These are phyloP conservation scores for Acanthococcus lagerstroemiae DNA, from an alignment of 2,888 invertebrate genomes.

Conservation along the genomic window DNA sequence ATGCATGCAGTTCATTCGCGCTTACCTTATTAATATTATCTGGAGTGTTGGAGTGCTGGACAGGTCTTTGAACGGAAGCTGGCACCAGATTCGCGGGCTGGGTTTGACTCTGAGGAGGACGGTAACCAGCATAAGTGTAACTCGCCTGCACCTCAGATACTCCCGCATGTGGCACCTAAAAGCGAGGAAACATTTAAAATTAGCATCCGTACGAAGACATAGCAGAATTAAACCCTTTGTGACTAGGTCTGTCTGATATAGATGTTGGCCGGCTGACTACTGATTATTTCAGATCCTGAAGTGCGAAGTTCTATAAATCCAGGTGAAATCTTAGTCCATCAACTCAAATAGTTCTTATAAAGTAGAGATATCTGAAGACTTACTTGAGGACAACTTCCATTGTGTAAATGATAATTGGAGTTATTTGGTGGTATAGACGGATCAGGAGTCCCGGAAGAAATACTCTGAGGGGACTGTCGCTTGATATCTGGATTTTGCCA, in stretches of 20 bases:
- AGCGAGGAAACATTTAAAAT: too few species aligned
- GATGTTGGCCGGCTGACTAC: too few species aligned
- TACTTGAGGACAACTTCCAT: constrained; percentile 26
- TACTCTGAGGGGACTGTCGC: constrained; percentile 25
- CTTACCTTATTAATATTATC: constrained; percentile 14
- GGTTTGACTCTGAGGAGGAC: constrained; percentile 34
- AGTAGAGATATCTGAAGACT: neutral
- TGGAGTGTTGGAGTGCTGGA: constrained; percentile 19
- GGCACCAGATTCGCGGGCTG: constrained; percentile 29
- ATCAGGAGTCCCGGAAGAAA: constrained; percentile 16
- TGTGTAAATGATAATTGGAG: constrained; percentile 14
- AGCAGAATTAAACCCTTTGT: too few species aligned
- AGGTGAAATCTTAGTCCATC: too few species aligned
- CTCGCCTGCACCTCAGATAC: constrained; percentile 34
- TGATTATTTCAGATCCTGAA: too few species aligned
- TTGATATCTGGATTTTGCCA: constrained; percentile 26
- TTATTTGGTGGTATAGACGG: constrained; percentile 15
- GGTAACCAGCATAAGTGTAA: constrained; percentile 35
- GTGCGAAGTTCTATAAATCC: too few species aligned
- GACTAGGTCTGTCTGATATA: too few species aligned
- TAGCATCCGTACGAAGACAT: too few species aligned
- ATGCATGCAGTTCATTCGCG: too few species aligned
- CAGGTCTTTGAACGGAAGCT: constrained; percentile 10
- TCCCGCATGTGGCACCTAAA: neutral
- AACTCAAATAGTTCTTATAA: too few species aligned